Evolutionary conservation across 2,113 vertebrate species (phyloP).

Genomic region (Rynchops niger): DNA sequence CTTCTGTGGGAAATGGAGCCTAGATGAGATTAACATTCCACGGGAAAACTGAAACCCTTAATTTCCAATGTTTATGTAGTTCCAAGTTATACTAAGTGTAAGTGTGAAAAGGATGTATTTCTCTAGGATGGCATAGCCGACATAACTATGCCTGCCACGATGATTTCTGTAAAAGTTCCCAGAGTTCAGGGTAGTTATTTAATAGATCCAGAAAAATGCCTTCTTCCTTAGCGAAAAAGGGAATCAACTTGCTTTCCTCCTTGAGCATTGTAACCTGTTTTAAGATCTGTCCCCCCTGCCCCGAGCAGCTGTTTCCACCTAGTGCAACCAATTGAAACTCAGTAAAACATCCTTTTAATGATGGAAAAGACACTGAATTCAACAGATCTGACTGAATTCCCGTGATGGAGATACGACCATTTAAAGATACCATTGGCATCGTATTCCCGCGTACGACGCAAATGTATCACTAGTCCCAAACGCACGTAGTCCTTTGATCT

Average conservation of each 20-base stretch:
- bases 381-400: background rate
- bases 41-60: background rate
- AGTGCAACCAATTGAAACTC: background rate
- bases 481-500: background rate
- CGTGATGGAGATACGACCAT: rapidly evolving
- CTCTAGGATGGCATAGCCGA: background rate
- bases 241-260: background rate
- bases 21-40: background rate
- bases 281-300: background rate
- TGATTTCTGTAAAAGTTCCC: background rate
- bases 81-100: background rate
- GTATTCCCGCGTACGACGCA: background rate
- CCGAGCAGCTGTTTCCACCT: background rate
- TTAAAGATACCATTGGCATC: background rate
- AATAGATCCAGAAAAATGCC: background rate
- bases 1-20: background rate
- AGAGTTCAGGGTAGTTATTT: background rate
- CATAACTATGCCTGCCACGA: background rate
- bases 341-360: background rate
- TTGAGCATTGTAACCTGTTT: background rate
- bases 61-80: background rate
- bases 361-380: background rate
- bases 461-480: background rate
- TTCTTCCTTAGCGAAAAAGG: background rate
- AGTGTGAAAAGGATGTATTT: background rate